Conservation (phyloP, 1,140 invertebrate species). For the Coelopa frigida region DNA sequence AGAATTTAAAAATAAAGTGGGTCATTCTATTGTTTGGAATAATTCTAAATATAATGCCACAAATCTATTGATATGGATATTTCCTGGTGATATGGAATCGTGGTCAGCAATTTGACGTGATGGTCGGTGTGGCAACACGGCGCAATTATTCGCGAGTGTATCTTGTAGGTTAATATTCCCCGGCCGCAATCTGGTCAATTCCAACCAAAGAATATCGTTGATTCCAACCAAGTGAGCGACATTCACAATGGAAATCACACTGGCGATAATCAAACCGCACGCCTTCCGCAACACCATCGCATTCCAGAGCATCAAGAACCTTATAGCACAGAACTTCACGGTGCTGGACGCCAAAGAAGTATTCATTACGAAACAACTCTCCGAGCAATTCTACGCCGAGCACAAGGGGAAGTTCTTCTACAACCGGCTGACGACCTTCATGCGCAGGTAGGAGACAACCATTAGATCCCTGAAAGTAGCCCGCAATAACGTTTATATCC, state of each 20-base stretch:
- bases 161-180: too few relatives aligned
- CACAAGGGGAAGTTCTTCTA: constrained; percentile 84
- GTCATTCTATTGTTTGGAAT: too few relatives aligned
- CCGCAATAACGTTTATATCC: constrained; percentile 13
- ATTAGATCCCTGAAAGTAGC: neutral
- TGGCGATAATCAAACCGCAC: constrained; percentile 71
- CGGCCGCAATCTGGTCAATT: too few relatives aligned
- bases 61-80: too few relatives aligned
- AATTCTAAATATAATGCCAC: too few relatives aligned
- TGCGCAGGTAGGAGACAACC: constrained; percentile 58
- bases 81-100: too few relatives aligned
- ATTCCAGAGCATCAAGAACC: constrained; percentile 56
- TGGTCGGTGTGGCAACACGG: too few relatives aligned
- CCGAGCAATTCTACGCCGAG: constrained; percentile 73
- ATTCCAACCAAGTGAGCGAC: too few relatives aligned
- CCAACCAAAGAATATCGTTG: too few relatives aligned
- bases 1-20: too few relatives aligned
- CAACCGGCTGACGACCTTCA: constrained; percentile 76
- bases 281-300: constrained; percentile 61
- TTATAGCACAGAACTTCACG: constrained; percentile 66
- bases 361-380: constrained; percentile 55
- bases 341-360: constrained; percentile 63
- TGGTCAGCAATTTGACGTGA: too few relatives aligned
- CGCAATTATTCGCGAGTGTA: too few relatives aligned
- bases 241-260: constrained; percentile 47